phyloP scores from a whole-genome alignment of 2,888 invertebrate genomes.

The Tipula confusa region DNA sequence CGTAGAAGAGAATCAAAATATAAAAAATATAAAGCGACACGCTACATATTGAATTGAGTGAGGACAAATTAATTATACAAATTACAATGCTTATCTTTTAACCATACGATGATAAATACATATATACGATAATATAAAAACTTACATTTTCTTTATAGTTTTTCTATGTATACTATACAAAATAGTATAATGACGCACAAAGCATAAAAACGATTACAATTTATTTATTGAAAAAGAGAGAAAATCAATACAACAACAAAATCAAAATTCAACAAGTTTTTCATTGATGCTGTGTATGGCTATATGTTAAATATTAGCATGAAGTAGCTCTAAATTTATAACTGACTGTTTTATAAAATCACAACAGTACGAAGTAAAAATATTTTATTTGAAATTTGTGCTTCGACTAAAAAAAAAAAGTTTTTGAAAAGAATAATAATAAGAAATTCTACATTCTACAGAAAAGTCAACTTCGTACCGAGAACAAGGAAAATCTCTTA shows the following conservation, averaged over 20 bases:
- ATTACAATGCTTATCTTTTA: slow-evolving; percentile 3
- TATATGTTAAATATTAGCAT: not conserved
- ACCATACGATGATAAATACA: not conserved
- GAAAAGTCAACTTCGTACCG: not conserved
- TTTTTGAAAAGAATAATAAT: not conserved
- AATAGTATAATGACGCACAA: not conserved
- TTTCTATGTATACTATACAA: not conserved
- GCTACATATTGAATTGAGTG: not conserved
- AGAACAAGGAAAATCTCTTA: not conserved
- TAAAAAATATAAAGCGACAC: not conserved
- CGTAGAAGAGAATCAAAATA: not conserved
- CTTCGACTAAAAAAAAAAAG: not conserved
- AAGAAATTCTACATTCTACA: not conserved
- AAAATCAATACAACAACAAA: not conserved
- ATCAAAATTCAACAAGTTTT: not conserved
- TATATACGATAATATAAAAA: not conserved
- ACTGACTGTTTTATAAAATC: not conserved
- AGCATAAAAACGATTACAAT: not conserved
- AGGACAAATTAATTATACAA: slow-evolving; percentile 20
- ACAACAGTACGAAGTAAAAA: not conserved
- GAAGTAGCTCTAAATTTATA: not conserved
- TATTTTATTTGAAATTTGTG: not conserved
- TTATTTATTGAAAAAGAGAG: not conserved
- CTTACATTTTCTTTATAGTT: not conserved
- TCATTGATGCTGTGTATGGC: not conserved